Evolutionary conservation across 2,113 vertebrate species (phyloP), one percentile per base, ranked within the genome.

Genomic region (Osmerus mordax): DNA sequence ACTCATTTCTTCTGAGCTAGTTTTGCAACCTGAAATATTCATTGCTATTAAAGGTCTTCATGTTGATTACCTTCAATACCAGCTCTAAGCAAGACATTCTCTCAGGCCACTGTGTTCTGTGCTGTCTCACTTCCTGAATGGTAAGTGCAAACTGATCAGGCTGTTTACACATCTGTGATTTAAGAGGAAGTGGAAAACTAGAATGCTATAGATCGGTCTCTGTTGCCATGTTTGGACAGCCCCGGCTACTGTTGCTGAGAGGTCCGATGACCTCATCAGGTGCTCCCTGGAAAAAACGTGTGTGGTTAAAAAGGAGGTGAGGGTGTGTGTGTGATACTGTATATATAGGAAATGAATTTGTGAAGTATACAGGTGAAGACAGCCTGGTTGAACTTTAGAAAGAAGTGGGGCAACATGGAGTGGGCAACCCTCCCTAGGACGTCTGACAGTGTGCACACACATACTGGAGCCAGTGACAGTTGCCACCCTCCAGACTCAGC

Each of bases 181-280:
- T 66, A 12, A 47, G 65, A 53, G 36, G 65, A 11, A 66, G n/a
- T 53, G 65, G 65, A 66, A 66, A 52, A 16, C 19, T 7, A 5
- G 23, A 25, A 3, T 5, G 4, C 11, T 14, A 12, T 66, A 15
- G 41, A 25, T 11, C 16, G 54, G 23, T 21, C 9, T 51, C 28
- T n/a, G 12, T 67, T 53, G 18, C 47, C 65, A 67, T 67, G 65
- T 67, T 67, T 67, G 51, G 51, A 67, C 47, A 67, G 51, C 23
- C 8, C 21, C 54, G 21, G 21, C 15, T 16, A 67, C 21, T 28
- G 65, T 23, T 67, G 51, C 65, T 67, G 18, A 51, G 8, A 23
- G 47, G 65, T 67, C 65, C 36, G 41, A 41, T 67, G 65, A 67
- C 65, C 16, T 67, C 21, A 67, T 53, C 65, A 54, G 65, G 65